Conservation (phyloP, 2,888 invertebrate genomes). For the Anodontia alba region DNA sequence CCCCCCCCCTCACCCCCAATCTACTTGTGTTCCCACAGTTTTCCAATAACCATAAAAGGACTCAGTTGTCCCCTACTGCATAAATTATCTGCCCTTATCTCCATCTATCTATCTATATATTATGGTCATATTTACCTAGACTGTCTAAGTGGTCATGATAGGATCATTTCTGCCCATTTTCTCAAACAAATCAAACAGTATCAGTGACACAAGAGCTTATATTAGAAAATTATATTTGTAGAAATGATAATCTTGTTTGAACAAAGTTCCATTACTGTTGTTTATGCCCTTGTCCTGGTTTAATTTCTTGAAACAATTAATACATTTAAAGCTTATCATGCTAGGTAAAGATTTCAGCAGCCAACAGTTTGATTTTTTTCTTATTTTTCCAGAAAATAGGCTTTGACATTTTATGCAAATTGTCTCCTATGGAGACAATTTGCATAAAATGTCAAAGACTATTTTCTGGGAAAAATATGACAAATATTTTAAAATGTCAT, state of each 20-base stretch:
- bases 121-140: slow-evolving; percentile 47
- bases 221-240: slow-evolving; percentile 16
- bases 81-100: slow-evolving; percentile 10
- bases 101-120: slow-evolving; percentile 29
- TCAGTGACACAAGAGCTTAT: slow-evolving; percentile 13
- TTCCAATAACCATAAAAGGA: no score
- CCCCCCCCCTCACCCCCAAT: not conserved
- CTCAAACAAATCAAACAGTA: slow-evolving; percentile 7
- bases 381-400: no score
- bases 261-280: slow-evolving; percentile 6
- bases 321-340: no score
- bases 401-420: no score
- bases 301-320: slow-evolving; percentile 17
- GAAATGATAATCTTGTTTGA: slow-evolving; percentile 17
- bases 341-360: no score
- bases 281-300: not conserved
- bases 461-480: no score
- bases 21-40: not conserved
- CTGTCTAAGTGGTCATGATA: slow-evolving; percentile 39
- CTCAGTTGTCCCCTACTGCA: not conserved
- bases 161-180: not conserved
- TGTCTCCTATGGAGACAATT: no score
- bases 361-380: no score
- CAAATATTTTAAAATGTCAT: no score
- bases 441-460: no score